Evolutionary conservation across 2,888 invertebrate species (phyloP).

Genomic region (Callimorpha dominula): DNA sequence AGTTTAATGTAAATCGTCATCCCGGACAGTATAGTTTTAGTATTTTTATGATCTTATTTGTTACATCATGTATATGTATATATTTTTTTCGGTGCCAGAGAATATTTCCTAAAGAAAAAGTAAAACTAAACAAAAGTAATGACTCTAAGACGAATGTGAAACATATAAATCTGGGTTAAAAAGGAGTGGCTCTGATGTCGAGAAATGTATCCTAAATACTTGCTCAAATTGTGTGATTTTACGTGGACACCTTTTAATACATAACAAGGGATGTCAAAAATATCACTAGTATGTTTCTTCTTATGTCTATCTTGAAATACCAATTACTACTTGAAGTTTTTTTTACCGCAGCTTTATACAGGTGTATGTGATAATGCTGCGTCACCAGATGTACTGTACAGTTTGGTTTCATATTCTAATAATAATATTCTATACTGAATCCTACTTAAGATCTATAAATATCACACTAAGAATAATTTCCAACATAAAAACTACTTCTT

Average conservation of each 20-base stretch:
- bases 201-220: constrained; percentile 32
- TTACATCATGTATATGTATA: background rate
- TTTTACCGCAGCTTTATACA: background rate
- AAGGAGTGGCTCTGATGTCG: constrained; percentile 8
- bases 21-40: constrained; percentile 1
- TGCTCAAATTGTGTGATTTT: constrained; percentile 62
- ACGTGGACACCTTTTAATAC: constrained; percentile 30
- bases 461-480: background rate
- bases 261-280: background rate
- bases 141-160: background rate
- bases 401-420: constrained; percentile 7
- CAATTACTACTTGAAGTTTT: background rate
- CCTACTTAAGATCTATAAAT: background rate
- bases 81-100: background rate
- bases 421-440: background rate
- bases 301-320: background rate
- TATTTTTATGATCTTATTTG: constrained; percentile 6
- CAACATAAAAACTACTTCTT: background rate
- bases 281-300: background rate
- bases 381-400: background rate
- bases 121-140: background rate
- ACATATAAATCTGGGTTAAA: too few species aligned
- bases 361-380: background rate
- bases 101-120: background rate
- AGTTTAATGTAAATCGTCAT: constrained; percentile 1